phyloP scores from a whole-genome alignment of 2,888 invertebrate species.

The Acronicta aceris region DNA sequence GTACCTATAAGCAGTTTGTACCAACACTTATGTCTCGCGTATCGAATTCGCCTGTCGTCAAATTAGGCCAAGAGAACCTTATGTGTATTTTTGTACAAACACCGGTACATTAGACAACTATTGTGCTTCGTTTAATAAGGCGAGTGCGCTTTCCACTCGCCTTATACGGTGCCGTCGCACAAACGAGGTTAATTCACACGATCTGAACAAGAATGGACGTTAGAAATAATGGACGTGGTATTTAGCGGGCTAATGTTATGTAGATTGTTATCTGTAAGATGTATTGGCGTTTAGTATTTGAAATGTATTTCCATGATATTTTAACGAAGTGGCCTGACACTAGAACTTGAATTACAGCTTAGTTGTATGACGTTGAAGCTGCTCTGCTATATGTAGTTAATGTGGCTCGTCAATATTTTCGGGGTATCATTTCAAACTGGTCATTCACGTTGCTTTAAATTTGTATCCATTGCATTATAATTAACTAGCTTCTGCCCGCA shows the following conservation, averaged over 20 bases:
- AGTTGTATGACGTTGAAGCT: neutral
- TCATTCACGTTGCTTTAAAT: too few species aligned
- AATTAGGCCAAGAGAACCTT: conserved; percentile 55
- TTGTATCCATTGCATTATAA: too few species aligned
- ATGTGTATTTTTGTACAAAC: conserved; percentile 57
- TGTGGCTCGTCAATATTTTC: too few species aligned
- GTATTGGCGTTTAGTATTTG: conserved; percentile 32
- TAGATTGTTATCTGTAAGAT: conserved; percentile 47
- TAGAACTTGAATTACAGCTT: neutral
- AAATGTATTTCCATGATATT: conserved; percentile 34
- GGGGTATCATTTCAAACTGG: too few species aligned
- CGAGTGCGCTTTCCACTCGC: conserved; percentile 69
- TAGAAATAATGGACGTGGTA: conserved; percentile 55
- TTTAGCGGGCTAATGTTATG: conserved; percentile 51
- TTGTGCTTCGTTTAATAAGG: conserved; percentile 75
- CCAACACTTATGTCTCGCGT: conserved; percentile 27
- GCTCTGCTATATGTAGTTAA: too few species aligned
- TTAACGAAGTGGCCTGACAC: neutral
- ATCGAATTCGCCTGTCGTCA: conserved; percentile 47
- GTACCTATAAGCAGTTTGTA: conserved; percentile 8
- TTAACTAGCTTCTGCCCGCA: too few species aligned
- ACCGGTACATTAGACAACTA: conserved; percentile 62
- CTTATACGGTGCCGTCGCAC: conserved; percentile 68
- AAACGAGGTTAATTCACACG: conserved; percentile 77
- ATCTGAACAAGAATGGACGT: conserved; percentile 51